Base-by-base conservation (phyloP, 2,797 vertebrate genomes). In the Australoheros facetus region DNA sequence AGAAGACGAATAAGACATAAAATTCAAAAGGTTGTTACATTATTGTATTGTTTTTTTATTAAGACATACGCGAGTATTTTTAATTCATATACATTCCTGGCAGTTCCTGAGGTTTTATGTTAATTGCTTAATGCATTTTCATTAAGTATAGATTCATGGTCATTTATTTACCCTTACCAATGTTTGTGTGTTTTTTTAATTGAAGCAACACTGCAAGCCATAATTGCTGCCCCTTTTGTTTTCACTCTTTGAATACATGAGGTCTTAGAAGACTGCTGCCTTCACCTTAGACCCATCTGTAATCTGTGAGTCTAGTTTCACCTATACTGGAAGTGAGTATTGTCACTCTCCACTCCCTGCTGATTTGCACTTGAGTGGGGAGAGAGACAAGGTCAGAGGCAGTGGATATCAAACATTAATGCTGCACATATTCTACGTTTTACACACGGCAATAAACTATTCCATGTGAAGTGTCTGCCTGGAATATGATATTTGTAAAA, bases 401-500 rank as follows among this genome's bases (percentile, higher is more conserved):
- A 69, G 45, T 45, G 48, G 45, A 28, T 51, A 69, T 69, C 64
- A 69, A 69, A 69, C 64, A 69, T 69, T 69, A 51, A 51, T 69
- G 45, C 26, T 69, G 45, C 45, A 1, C 48, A 69, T 69, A 69
- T 69, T 69, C 45, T 51, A 69, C 64, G n/a, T 51, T 66, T 69
- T 69, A 51, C 64, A 69, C 45, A 69, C 16, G 51, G 26, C 51
- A 30, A 69, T 69, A 69, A 51, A 51, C 11, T 69, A 69, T 69
- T 69, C 45, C 48, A 32, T 51, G 17, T 30, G 64, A 69, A 69
- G 16, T 51, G 42, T 69, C 42, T 69, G 64, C 30, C 42, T 69
- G 42, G 42, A 13, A 51, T 51, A 51, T 51, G 26, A 69, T 51
- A 69, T 69, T 66, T 28, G 42, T 48, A 48, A 66, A 66, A 66